Percentiles rank a stretch among this genome's conserved stretches.
phyloP scores from a whole-genome alignment of 2,113 vertebrate genomes.

The Dromaius novaehollandiae region DNA sequence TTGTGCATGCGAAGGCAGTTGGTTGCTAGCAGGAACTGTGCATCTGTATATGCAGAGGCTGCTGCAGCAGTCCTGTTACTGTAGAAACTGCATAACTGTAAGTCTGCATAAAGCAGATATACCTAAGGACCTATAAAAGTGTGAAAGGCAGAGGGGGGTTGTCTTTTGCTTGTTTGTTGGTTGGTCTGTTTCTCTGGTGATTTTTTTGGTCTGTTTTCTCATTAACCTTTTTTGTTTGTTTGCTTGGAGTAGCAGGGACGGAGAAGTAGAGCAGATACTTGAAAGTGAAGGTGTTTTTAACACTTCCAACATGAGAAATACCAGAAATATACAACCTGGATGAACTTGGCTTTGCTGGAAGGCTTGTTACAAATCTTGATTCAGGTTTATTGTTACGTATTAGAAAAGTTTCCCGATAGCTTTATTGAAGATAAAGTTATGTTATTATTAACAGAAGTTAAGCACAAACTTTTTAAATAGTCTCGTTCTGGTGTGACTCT shows the following conservation, averaged over 20 bases:
- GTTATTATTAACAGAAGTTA: neutral
- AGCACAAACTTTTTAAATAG: neutral
- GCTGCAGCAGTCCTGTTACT: neutral
- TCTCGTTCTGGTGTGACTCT: neutral
- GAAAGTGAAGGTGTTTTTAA: neutral
- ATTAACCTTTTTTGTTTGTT: neutral
- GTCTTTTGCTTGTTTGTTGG: neutral
- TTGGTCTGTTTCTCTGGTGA: neutral
- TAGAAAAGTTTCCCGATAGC: too few species aligned
- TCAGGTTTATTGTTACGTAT: too few species aligned
- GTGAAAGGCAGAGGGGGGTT: fast-evolving
- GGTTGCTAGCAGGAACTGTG: neutral
- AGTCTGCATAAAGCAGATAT: neutral
- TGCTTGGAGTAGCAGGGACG: neutral
- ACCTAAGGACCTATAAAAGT: neutral
- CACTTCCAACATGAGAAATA: neutral
- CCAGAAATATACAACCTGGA: neutral
- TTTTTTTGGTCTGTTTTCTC: neutral
- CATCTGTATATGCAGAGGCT: neutral
- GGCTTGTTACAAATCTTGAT: neutral
- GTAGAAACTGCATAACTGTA: fast-evolving
- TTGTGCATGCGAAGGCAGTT: neutral
- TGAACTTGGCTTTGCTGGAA: neutral
- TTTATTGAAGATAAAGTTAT: neutral
- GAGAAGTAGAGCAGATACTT: neutral